Percentiles rank a stretch among this genome's conserved stretches.
phyloP scores from a whole-genome alignment of 2,113 vertebrate genomes.

The cat (Felis catus) region DNA sequence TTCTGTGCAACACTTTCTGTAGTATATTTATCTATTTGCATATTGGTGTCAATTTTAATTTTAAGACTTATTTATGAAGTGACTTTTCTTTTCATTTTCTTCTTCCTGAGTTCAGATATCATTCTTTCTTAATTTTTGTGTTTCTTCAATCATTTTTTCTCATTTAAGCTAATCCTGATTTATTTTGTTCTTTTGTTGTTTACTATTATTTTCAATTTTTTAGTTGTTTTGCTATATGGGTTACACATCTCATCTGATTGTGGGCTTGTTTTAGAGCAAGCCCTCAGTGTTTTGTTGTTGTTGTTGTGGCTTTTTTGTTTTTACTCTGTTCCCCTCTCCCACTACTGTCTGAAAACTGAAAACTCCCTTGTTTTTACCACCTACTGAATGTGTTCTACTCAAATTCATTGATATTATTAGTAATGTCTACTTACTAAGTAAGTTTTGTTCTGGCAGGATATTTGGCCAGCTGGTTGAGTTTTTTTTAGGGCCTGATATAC shows the following conservation, averaged over 20 bases:
- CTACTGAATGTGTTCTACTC: not conserved
- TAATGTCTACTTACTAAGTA: not conserved
- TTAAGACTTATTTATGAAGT: not conserved
- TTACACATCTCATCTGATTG: not conserved
- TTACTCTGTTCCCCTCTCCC: not conserved
- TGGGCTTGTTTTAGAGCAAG: not conserved
- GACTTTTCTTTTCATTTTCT: not conserved
- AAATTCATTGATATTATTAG: not conserved
- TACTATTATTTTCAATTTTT: not conserved
- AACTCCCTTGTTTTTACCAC: not conserved
- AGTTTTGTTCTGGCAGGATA: not conserved
- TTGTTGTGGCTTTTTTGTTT: not conserved
- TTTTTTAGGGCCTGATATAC: not conserved
- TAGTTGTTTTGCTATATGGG: not conserved
- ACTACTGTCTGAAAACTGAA: not conserved
- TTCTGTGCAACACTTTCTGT: not conserved
- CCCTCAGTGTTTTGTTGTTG: not conserved
- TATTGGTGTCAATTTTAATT: not conserved
- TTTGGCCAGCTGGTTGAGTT: not conserved
- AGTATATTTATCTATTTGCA: not conserved
- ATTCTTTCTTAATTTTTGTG: not conserved
- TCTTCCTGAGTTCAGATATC: not conserved
- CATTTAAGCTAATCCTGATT: not conserved
- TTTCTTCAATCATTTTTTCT: not conserved
- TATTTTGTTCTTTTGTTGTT: not conserved